Evolutionary conservation across 2,797 vertebrate species (phyloP).

Genomic region (Anabas testudineus): DNA sequence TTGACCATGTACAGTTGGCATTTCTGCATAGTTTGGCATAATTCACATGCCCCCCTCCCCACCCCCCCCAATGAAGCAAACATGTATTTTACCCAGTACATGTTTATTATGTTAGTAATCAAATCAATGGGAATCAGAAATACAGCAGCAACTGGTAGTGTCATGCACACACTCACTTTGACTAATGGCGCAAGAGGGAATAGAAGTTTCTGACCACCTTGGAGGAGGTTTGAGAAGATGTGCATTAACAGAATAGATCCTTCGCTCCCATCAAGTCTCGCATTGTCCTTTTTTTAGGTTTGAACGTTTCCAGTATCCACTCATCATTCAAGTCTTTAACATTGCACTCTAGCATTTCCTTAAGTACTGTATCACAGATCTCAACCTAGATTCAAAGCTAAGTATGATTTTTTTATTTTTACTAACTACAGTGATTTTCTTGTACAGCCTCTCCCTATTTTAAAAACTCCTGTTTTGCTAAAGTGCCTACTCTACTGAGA

Average conservation of each 20-base stretch:
- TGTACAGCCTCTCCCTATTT: not conserved
- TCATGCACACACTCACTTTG: constrained; percentile 49
- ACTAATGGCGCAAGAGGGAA: constrained; percentile 13
- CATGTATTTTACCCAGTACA: constrained; percentile 34
- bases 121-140: constrained; percentile 69
- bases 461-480: constrained; percentile 8
- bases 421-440: not conserved
- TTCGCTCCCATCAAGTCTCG: not conserved
- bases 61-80: constrained; percentile 36
- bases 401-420: constrained; percentile 6
- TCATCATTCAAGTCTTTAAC: constrained; percentile 18
- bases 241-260: constrained; percentile 1
- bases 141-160: constrained; percentile 41
- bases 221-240: not conserved
- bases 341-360: constrained; percentile 28
- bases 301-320: constrained; percentile 2
- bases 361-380: constrained; percentile 3
- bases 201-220: not conserved
- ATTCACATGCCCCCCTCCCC: no score
- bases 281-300: not conserved
- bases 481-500: constrained; percentile 25
- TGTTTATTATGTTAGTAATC: constrained; percentile 80
- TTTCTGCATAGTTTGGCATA: constrained; percentile 39
- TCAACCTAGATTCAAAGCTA: constrained; percentile 27
- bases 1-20: constrained; percentile 51